These are phyloP conservation scores for Jaculus jaculus DNA, from an alignment of 2,113 vertebrate genomes.

Conservation along the genomic window DNA sequence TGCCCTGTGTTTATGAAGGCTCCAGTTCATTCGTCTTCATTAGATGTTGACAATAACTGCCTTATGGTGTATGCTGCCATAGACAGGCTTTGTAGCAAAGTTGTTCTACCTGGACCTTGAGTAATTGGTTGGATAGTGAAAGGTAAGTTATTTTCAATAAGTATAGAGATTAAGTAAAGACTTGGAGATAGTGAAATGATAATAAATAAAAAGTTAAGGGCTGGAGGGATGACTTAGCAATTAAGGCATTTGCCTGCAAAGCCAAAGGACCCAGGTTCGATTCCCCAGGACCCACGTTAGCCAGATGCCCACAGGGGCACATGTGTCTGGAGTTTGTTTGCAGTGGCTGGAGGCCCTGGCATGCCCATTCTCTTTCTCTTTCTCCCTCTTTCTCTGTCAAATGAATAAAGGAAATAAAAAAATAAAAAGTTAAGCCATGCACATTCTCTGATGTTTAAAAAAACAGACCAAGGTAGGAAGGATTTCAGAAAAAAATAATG, in stretches of 20 bases:
- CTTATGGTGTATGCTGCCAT: not conserved
- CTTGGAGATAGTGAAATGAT: not conserved
- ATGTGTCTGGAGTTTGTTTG: too few species aligned
- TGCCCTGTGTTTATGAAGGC: not conserved
- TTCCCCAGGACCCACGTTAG: too few species aligned
- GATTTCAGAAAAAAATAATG: not conserved
- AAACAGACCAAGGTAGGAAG: not conserved
- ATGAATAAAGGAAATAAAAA: too few species aligned
- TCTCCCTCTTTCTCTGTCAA: too few species aligned
- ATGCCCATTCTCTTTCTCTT: too few species aligned
- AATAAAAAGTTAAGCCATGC: not conserved
- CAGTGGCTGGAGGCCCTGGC: too few species aligned
- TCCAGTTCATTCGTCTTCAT: not conserved
- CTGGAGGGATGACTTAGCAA: too few species aligned
- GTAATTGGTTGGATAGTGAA: not conserved
- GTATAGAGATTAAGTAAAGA: not conserved
- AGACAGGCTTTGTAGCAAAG: not conserved
- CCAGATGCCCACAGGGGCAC: too few species aligned
- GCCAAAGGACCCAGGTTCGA: too few species aligned
- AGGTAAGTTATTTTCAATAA: not conserved
- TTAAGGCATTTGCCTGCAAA: too few species aligned
- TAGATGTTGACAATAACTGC: not conserved
- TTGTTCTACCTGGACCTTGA: not conserved
- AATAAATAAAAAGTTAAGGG: not conserved
- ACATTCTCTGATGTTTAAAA: not conserved